These are phyloP conservation scores for Abrostola tripartita DNA, from an alignment of 2,888 invertebrate genomes.

Conservation along the genomic window DNA sequence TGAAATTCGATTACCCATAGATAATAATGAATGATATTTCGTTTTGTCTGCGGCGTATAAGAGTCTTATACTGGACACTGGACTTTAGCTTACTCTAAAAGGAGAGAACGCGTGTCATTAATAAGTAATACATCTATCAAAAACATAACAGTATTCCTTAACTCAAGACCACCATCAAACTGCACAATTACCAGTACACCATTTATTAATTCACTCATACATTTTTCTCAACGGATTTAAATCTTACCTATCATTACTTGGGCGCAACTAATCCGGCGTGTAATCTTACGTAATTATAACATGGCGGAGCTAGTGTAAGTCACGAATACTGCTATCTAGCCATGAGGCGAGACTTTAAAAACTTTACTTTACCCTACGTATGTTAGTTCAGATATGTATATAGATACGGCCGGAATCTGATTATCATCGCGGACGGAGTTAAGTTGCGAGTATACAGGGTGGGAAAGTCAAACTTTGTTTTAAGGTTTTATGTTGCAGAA, in stretches of 20 bases:
- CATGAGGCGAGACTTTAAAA: conserved; percentile 74
- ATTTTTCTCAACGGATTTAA: conserved; percentile 65
- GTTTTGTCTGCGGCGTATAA: no score
- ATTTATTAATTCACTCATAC: conserved; percentile 34
- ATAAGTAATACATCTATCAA: no score
- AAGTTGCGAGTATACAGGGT: conserved; percentile 67
- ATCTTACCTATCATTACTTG: conserved; percentile 75
- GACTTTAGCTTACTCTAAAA: no score
- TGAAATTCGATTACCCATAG: no score
- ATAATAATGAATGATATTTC: no score
- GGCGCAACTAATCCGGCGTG: conserved; percentile 73
- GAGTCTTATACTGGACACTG: no score
- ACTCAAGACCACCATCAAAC: conserved; percentile 45
- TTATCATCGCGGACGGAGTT: conserved; percentile 75
- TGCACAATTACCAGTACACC: conserved; percentile 39
- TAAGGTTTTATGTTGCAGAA: background rate
- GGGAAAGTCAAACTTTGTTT: conserved; percentile 26
- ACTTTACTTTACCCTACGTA: conserved; percentile 60
- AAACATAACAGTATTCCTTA: background rate
- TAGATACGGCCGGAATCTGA: conserved; percentile 78
- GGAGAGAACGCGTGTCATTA: no score
- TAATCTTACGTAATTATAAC: conserved; percentile 87
- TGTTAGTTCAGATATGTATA: conserved; percentile 62
- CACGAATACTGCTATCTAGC: conserved; percentile 84
- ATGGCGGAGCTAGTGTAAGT: conserved; percentile 80